These are phyloP conservation scores for Meandrina meandrites DNA, from an alignment of 92 coral and sea anemone species.

Conservation along the genomic window DNA sequence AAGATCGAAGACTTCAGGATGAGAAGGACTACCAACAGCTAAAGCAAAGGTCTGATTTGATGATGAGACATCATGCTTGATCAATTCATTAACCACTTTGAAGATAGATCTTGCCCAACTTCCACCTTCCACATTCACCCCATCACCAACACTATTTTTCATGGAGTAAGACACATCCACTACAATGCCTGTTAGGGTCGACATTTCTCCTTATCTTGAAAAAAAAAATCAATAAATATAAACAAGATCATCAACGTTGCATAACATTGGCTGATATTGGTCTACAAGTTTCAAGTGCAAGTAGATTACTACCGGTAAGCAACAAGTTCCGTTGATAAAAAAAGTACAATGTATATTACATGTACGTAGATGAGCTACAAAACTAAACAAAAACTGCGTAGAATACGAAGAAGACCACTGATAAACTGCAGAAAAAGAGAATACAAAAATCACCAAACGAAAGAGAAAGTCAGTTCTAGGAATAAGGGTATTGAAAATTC, in stretches of 20 bases:
- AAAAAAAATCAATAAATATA: background rate
- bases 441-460: too few species aligned
- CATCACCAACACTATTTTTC: conserved; percentile 41
- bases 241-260: background rate
- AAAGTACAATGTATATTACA: too few species aligned
- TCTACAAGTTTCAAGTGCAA: too few species aligned
- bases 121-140: conserved; percentile 44
- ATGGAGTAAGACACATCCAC: conserved; percentile 69
- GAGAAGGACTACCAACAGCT: conserved; percentile 39
- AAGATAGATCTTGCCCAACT: conserved; percentile 65
- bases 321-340: too few species aligned
- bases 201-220: conserved; percentile 18
- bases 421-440: too few species aligned
- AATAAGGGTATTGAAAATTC: too few species aligned
- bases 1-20: conserved; percentile 34
- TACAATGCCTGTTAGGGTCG: conserved; percentile 46
- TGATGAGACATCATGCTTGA: conserved; percentile 59
- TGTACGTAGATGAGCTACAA: too few species aligned
- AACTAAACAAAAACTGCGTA: too few species aligned
- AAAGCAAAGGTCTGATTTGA: conserved; percentile 56
- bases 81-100: conserved; percentile 52
- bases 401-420: too few species aligned
- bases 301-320: too few species aligned
- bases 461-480: too few species aligned
- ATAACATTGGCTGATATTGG: too few species aligned